Conservation (phyloP, 2,888 invertebrate genomes). For the Lasioglossum oenotherae region DNA sequence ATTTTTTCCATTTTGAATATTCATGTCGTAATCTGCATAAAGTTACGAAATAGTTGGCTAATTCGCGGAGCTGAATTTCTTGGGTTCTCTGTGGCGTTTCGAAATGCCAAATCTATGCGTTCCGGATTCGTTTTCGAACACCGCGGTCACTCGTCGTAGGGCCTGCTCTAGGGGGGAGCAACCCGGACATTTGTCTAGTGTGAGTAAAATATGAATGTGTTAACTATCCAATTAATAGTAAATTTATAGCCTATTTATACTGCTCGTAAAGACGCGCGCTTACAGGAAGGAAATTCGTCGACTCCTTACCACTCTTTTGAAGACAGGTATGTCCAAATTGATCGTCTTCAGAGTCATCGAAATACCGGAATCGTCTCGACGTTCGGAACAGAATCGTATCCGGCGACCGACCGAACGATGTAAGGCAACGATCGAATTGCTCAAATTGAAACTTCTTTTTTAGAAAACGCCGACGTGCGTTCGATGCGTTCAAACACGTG, state of each 20-base stretch:
- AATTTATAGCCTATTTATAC: no score
- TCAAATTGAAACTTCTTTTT: constrained; percentile 1
- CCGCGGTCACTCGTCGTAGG: not conserved
- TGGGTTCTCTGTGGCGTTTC: not conserved
- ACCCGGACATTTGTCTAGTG: no score
- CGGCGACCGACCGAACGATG: not conserved
- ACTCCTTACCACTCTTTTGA: constrained; percentile 54
- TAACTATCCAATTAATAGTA: no score
- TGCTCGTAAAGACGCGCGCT: no score
- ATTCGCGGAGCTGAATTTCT: not conserved
- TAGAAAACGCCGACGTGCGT: constrained; percentile 16
- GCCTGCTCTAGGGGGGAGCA: no score
- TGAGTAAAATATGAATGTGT: no score
- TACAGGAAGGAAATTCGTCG: no score
- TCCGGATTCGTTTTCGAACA: not conserved
- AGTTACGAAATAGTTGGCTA: not conserved
- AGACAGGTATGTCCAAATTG: constrained; percentile 36
- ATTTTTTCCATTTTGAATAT: constrained; percentile 7
- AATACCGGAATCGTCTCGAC: not conserved
- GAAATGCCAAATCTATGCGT: not conserved
- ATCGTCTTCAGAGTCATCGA: constrained; percentile 61
- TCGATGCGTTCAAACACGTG: constrained; percentile 68
- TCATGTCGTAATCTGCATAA: not conserved
- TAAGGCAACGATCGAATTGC: not conserved
- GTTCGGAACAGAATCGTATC: not conserved